Base-by-base conservation (phyloP, 2,797 vertebrate species). In the Sylvilagus floridanus region DNA sequence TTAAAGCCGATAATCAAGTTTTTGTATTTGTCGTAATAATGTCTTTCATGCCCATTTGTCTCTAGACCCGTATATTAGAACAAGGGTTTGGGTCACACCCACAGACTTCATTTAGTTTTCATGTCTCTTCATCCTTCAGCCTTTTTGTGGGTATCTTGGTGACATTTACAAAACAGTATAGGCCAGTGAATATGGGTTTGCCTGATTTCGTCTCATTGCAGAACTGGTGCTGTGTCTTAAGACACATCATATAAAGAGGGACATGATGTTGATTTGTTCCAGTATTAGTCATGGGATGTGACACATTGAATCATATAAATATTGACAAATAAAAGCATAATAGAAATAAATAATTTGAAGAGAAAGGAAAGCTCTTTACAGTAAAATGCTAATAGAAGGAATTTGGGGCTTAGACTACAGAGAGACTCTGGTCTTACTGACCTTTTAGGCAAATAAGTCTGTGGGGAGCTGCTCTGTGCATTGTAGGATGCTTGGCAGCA, bases 241-340 rank as follows among this genome's bases (percentile, higher is more conserved):
- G 35, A 28, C 90, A 47, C 11, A 50, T 73, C 5, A 35, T 72
- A 35, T 16, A 83, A 81, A 7, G 91, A 91, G 68, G 65, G 16
- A 84, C 37, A 90, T 50, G 68, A 19, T 90, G 17, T 60, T 77
- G 32, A 16, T 77, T 84, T 91, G 63, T 85, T 78, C 14, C 24
- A 75, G 7, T 76, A 65, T 84, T 93, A 28, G 77, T 91, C 60
- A 88, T 85, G 21, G 30, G n/a, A 30, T 86, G 19, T 71, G 84
- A 73, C 16, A 47, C 57, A 37, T 22, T 90, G 69, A 92, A 60
- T 73, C 7, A 87, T 68, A 87, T 95, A 65, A 87, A 95, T 76
- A 81, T 87, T 50, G 13, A 66, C 37, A 54, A 83, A 8, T 88
- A 14, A 24, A 12, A 71, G 24, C 37, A 13, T 87, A 71, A 4